phyloP scores from a whole-genome alignment of 2,113 vertebrate species.

The Glareola pratincola region DNA sequence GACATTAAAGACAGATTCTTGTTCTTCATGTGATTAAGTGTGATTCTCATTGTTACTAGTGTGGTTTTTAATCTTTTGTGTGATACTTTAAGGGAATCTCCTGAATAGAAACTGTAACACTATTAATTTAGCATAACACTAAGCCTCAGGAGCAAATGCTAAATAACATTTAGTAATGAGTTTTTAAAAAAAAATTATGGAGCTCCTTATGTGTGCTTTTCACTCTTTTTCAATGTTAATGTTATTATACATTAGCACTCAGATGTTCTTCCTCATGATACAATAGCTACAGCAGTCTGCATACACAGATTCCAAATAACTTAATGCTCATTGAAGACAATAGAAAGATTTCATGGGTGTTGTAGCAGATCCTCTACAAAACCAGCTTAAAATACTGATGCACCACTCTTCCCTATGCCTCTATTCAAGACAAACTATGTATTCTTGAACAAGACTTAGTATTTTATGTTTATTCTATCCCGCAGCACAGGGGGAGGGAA shows the following conservation, averaged over 20 bases:
- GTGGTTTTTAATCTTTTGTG: neutral
- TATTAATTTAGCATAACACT: slow-evolving; percentile 30
- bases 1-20: neutral
- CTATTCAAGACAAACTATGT: accelerated
- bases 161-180: slow-evolving; percentile 24
- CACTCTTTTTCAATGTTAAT: neutral
- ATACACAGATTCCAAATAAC: neutral
- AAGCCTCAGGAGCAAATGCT: slow-evolving; percentile 29
- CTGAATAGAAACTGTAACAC: neutral
- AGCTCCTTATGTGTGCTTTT: neutral
- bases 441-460: neutral
- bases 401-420: accelerated
- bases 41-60: neutral
- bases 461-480: neutral
- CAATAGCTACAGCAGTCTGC: neutral
- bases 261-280: neutral
- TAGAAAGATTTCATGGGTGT: neutral
- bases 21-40: neutral
- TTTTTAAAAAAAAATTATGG: slow-evolving; percentile 31
- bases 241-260: neutral
- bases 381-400: neutral
- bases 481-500: neutral
- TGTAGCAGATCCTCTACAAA: neutral
- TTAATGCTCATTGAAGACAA: neutral
- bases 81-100: neutral